Base-by-base conservation (phyloP, 1,140 invertebrate genomes). In the Pogonomyrmex californicus region DNA sequence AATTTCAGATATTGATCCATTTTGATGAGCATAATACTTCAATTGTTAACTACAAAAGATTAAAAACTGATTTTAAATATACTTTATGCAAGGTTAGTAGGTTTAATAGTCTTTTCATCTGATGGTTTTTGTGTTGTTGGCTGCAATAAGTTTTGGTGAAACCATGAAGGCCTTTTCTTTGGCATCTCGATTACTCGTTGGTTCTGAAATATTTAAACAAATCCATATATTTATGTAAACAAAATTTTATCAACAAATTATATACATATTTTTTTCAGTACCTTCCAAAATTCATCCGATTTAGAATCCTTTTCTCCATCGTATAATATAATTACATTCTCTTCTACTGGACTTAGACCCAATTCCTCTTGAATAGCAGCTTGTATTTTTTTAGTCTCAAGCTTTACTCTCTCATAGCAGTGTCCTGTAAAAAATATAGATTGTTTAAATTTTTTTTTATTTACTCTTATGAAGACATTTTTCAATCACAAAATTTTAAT, bases 321-420 rank as follows among this genome's bases (percentile, higher is more conserved):
- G 94, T 99, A 99, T 1, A 98, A 92, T 5, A 99, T 97, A 63
- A 98, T 95, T 1, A 99, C 97, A 94, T 99, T 98, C 93, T 98
- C 96, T 93, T 98, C 97, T 63, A 98, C 96, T 5, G 98, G 97
- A 10, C 96, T 93, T 17, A 97, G 92, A 68, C 97, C 96, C 14
- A 98, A 94, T 90, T 97, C 96, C 60, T 97, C 93, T 92, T 97
- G 94, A 87, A 99, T 98, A 88, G 96, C 96, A 7, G 97, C 95
- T 95, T 98, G 97, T 94, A 99, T 98, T 86, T 95, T 95, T 94
- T 97, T 95, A 0, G 98, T 99, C 96, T 99, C 98, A 71, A 96
- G 92, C 91, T 97, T 97, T 0, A 99, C 96, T 96, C 96, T 97
- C 62, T 96, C 96, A 91, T 99, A 99, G 93, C 98, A 99, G 91